Conservation (phyloP, 2,888 invertebrate genomes). For the Cheiracanthium punctorium region DNA sequence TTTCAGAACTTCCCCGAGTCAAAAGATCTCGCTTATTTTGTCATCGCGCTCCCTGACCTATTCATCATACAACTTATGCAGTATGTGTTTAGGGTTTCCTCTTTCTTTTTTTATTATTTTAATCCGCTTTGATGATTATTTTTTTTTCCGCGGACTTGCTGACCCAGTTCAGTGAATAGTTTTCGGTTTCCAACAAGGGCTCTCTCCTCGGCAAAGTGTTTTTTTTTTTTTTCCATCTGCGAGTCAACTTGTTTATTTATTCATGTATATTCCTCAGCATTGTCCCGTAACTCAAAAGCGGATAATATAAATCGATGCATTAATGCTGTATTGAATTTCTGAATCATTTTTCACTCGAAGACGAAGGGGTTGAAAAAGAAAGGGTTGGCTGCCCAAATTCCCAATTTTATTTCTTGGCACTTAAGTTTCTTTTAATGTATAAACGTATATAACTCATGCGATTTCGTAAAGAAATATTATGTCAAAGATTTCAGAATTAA, state of each 20-base stretch:
- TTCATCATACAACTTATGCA: slow-evolving; percentile 62
- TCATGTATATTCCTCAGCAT: slow-evolving; percentile 18
- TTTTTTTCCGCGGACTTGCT: not conserved
- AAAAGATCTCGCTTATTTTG: slow-evolving; percentile 22
- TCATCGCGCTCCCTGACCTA: slow-evolving; percentile 46
- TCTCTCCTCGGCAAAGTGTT: not conserved
- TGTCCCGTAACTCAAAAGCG: slow-evolving; percentile 24
- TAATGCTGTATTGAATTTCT: slow-evolving; percentile 34
- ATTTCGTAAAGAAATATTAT: too few species aligned
- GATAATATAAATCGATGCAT: slow-evolving; percentile 37
- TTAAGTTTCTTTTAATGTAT: too few species aligned
- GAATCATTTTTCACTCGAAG: not conserved
- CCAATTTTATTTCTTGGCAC: too few species aligned
- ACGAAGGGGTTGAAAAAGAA: not conserved
- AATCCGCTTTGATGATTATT: too few species aligned
- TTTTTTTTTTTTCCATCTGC: too few species aligned
- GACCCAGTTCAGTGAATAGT: slow-evolving; percentile 8
- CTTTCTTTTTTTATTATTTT: not conserved
- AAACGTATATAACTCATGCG: too few species aligned
- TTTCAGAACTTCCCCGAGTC: slow-evolving; percentile 34
- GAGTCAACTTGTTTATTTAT: slow-evolving; percentile 54
- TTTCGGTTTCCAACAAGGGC: slow-evolving; percentile 2
- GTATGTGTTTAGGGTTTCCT: slow-evolving; percentile 20
- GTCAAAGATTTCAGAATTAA: too few species aligned
- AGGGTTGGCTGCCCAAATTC: not conserved